Conservation (phyloP, 1,140 invertebrate species). For the Leguminivora glycinivorella region DNA sequence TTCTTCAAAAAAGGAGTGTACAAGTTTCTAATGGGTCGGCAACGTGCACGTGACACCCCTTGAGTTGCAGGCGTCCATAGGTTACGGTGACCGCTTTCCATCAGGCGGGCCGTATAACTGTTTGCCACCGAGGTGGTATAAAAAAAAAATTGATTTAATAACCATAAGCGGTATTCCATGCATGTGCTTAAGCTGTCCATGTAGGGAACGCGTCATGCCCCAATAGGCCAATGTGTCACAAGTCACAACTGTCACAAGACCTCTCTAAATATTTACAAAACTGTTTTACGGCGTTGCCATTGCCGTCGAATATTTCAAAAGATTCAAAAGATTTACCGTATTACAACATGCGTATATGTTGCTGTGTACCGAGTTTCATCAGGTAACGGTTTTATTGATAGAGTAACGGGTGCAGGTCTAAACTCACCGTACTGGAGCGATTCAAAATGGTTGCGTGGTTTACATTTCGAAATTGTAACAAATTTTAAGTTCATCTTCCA, state of each 20-base stretch:
- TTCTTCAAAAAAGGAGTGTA: too few relatives aligned
- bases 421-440: conserved; percentile 42
- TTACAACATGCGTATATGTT: conserved; percentile 13
- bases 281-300: conserved; percentile 19
- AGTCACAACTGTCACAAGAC: conserved; percentile 26
- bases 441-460: conserved; percentile 23
- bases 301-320: conserved; percentile 24
- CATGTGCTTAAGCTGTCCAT: background rate
- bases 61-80: too few relatives aligned
- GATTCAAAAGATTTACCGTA: conserved; percentile 29
- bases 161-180: background rate
- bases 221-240: conserved; percentile 24
- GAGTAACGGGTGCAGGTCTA: conserved; percentile 49
- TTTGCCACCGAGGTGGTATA: too few relatives aligned
- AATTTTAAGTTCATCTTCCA: conserved; percentile 33
- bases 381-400: conserved; percentile 51
- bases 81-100: too few relatives aligned
- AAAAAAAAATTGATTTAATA: too few relatives aligned
- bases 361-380: conserved; percentile 43
- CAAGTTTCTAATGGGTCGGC: too few relatives aligned
- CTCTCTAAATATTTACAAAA: conserved; percentile 19
- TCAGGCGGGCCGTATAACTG: too few relatives aligned
- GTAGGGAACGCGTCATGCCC: background rate
- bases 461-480: conserved; percentile 37
- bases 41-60: too few relatives aligned